phyloP scores from a whole-genome alignment of 2,888 invertebrate species.

The Endomychus coccineus region DNA sequence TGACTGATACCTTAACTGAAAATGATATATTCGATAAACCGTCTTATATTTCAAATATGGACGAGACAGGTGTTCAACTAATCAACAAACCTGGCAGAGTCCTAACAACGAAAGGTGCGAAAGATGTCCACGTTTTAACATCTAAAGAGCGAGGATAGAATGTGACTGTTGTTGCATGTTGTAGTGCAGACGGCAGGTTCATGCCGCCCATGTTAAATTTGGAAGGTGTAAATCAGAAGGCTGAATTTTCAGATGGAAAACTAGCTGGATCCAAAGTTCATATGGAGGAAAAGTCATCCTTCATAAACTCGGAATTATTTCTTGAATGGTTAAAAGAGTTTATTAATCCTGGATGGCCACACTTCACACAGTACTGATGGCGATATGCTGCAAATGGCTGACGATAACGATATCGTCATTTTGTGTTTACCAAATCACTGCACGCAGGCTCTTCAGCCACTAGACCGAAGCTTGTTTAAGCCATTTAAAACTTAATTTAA shows the following conservation, averaged over 20 bases:
- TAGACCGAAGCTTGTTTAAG: conserved; percentile 14
- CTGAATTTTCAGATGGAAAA: conserved; percentile 14
- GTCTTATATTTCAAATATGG: too few relatives aligned
- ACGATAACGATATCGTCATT: conserved; percentile 24
- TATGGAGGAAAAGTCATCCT: conserved; percentile 16
- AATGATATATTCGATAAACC: too few relatives aligned
- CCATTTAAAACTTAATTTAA: too few relatives aligned
- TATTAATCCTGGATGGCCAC: conserved; percentile 30
- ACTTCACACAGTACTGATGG: conserved; percentile 21
- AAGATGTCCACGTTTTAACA: conserved; percentile 12
- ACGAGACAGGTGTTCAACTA: conserved; percentile 5
- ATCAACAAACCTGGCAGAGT: conserved; percentile 10
- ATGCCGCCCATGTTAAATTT: conserved; percentile 10
- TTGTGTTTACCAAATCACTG: conserved; percentile 24
- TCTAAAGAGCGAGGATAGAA: conserved; percentile 14
- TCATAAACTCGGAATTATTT: conserved; percentile 17
- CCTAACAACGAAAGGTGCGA: conserved; percentile 11
- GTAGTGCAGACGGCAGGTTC: conserved; percentile 11
- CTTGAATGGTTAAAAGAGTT: conserved; percentile 20
- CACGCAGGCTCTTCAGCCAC: conserved; percentile 23
- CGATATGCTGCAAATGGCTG: conserved; percentile 25
- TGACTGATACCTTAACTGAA: too few relatives aligned
- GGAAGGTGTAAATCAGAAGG: conserved; percentile 13
- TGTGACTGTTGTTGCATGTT: conserved; percentile 12
- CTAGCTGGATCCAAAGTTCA: conserved; percentile 16